Evolutionary conservation across 2,113 vertebrate genomes (phyloP), one percentile per base, ranked within the genome.

Genomic region (Agapornis roseicollis): DNA sequence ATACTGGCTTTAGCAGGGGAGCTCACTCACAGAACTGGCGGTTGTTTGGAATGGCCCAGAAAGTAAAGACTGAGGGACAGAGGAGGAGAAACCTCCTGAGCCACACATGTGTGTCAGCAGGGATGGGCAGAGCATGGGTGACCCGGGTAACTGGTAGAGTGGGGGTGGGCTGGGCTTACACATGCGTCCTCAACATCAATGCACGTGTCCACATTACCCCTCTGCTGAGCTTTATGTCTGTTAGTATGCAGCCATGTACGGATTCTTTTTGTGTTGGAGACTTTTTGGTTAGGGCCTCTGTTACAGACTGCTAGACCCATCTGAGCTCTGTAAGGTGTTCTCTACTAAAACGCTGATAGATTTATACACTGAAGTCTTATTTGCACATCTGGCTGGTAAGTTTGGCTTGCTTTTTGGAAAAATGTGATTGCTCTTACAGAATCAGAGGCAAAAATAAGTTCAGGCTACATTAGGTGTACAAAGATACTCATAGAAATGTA

Each of bases 401-500:
- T 83, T 97, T 96, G 79, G 82, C 85, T 98, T 97, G 92, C 92
- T 93, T 95, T 95, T 94, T 95, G 69, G 73, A 88, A 96, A 94
- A 96, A 68, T 89, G 73, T 79, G 58, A 82, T 73, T 87, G 66
- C 85, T 94, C 50, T 95, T 89, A 71, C 42, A 94, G 82, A 96
- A 95, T 68, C 94, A 94, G 95, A 95, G 93, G 80, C 82, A 92
- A 94, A 95, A 70, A 90, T 97, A 77, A 93, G 41, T 96, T 97
- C 92, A 92, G 95, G 91, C 84, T 96, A 70, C 95, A 84, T 97
- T 97, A 96, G 97, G 96, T 96, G 92, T 94, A 96, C 72, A 95
- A 85, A 96, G 96, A 94, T 93, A 90, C 82, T 95, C 90, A 80
- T 77, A 95, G 91, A 93, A 97, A 98, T 98, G 98, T 98, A 97